A percentile compares a stretch with the other conserved stretches of the same genome.
phyloP scores from a whole-genome alignment of 2,113 vertebrate species.

The Cygnus buccinator region DNA sequence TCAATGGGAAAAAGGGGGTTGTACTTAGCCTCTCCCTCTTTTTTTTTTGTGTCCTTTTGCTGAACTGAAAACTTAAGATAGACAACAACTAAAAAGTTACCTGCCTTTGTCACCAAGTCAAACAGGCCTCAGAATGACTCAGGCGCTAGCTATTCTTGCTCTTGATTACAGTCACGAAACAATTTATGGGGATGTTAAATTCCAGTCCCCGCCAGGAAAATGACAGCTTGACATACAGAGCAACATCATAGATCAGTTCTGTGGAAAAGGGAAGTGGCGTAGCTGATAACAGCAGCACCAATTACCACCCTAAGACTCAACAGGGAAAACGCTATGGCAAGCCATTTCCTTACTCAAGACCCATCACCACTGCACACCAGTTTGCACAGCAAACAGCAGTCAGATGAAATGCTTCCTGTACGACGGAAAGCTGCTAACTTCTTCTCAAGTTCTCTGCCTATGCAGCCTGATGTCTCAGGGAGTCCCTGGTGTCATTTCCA shows the following conservation, averaged over 20 bases:
- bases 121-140: background rate
- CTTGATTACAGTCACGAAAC: background rate
- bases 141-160: background rate
- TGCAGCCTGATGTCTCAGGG: background rate
- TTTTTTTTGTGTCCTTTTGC: background rate
- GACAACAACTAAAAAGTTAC: background rate
- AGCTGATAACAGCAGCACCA: background rate
- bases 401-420: background rate
- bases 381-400: background rate
- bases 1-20: background rate
- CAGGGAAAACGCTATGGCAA: background rate
- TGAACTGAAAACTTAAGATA: rapidly evolving
- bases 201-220: background rate
- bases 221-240: rapidly evolving
- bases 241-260: rapidly evolving
- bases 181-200: background rate
- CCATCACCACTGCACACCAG: rapidly evolving
- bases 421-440: background rate
- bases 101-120: background rate
- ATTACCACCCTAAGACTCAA: too few relatives aligned
- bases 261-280: background rate
- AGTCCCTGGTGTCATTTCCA: background rate
- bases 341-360: background rate
- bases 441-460: background rate
- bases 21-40: background rate